Conservation (phyloP, 2,888 invertebrate species). For the Neria commutata region DNA sequence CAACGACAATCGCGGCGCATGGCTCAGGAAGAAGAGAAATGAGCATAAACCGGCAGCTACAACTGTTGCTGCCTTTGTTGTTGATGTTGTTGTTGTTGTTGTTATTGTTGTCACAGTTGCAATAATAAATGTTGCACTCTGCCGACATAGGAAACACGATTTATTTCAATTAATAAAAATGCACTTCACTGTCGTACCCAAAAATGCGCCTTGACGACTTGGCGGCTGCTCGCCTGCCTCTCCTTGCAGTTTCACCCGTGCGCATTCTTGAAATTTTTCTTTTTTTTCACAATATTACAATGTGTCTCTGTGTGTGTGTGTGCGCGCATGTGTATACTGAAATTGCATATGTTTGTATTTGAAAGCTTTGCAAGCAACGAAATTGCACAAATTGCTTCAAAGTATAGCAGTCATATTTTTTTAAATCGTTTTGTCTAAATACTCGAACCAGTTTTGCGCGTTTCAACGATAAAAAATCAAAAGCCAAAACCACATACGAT, state of each 20-base stretch:
- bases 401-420: too few relatives aligned
- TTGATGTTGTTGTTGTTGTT: constrained; percentile 4
- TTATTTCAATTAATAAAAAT: constrained; percentile 1
- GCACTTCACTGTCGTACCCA: neutral
- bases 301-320: neutral
- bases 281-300: constrained; percentile 3
- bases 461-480: too few relatives aligned
- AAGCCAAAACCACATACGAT: too few relatives aligned
- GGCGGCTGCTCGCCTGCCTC: neutral
- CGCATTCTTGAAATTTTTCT: constrained; percentile 49
- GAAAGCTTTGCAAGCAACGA: too few relatives aligned
- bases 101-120: constrained; percentile 3
- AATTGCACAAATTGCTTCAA: too few relatives aligned
- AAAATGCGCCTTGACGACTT: constrained; percentile 22
- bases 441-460: too few relatives aligned
- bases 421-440: too few relatives aligned
- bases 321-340: neutral
- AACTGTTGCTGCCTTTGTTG: neutral
- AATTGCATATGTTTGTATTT: neutral
- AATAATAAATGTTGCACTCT: neutral
- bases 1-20: too few relatives aligned
- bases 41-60: too few relatives aligned
- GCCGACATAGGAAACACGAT: neutral
- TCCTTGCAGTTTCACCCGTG: constrained; percentile 16
- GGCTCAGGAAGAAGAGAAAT: too few relatives aligned